Conservation (phyloP, 1,140 invertebrate species). For the Lepidostoma basale region DNA sequence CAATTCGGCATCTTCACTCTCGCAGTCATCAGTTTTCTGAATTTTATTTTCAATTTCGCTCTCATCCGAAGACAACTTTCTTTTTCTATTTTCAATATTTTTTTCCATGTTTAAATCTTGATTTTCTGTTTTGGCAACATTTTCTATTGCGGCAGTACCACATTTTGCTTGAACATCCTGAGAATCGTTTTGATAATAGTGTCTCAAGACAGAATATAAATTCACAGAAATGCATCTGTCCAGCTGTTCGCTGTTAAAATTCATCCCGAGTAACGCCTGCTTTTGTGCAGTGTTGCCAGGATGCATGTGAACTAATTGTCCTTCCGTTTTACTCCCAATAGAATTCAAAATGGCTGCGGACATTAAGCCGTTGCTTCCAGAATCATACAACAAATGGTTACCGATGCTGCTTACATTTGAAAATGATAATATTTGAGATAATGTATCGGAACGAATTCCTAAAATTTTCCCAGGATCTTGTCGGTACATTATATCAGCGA, state of each 20-base stretch:
- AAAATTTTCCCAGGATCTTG: constrained; percentile 78
- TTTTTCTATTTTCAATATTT: constrained; percentile 45
- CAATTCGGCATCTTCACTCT: constrained; percentile 30
- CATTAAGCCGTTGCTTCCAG: constrained; percentile 81
- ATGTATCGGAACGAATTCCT: constrained; percentile 81
- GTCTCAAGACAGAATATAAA: constrained; percentile 73
- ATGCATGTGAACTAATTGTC: constrained; percentile 76
- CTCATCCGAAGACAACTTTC: constrained; percentile 33
- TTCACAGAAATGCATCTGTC: constrained; percentile 72
- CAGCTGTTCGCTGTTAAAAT: constrained; percentile 70
- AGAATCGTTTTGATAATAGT: constrained; percentile 64
- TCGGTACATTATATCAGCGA: constrained; percentile 80
- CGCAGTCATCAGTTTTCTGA: constrained; percentile 46
- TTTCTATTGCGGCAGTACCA: constrained; percentile 37
- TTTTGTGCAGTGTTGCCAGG: constrained; percentile 79
- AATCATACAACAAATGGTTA: constrained; percentile 85
- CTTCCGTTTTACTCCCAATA: constrained; percentile 68
- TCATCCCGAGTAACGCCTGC: constrained; percentile 78
- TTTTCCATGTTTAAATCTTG: constrained; percentile 31
- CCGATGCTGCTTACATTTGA: constrained; percentile 80
- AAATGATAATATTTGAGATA: constrained; percentile 85
- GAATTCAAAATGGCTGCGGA: constrained; percentile 80
- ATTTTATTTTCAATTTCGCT: constrained; percentile 52
- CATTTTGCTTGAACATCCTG: background rate
- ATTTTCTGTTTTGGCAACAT: constrained; percentile 42